Conservation (phyloP, 2,797 vertebrate genomes). For the Gymnocypris eckloni region DNA sequence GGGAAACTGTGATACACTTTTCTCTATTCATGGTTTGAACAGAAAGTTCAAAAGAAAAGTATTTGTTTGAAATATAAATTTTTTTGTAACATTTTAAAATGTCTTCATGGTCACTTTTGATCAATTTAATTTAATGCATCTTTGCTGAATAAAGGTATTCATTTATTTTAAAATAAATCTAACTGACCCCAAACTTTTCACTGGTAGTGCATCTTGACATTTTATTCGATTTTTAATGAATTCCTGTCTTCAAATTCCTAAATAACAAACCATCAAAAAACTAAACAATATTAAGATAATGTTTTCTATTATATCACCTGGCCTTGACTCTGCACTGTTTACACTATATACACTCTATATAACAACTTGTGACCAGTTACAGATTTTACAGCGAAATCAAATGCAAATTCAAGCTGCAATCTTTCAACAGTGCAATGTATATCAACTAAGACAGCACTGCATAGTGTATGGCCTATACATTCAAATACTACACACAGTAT, state of each 20-base stretch:
- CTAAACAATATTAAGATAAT: not conserved
- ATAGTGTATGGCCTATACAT: not conserved
- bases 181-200: not conserved
- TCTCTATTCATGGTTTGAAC: not conserved
- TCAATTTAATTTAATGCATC: not conserved
- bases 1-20: not conserved
- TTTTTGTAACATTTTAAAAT: not conserved
- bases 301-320: not conserved
- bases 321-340: not conserved
- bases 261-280: not conserved
- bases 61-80: not conserved
- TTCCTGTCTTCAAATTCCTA: not conserved
- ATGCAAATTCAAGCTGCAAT: constrained; percentile 12
- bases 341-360: not conserved
- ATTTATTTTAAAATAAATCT: not conserved
- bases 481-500: not conserved
- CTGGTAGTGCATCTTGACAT: not conserved
- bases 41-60: not conserved
- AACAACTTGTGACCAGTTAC: not conserved
- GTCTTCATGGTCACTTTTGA: not conserved
- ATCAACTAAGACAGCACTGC: not conserved
- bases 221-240: not conserved
- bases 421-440: not conserved
- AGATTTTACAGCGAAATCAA: constrained; percentile 14
- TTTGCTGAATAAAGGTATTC: not conserved